A percentile compares a stretch with the other conserved stretches of the same genome.
Conservation (phyloP, 2,797 vertebrate genomes). For the Pyrocephalus nanus region DNA sequence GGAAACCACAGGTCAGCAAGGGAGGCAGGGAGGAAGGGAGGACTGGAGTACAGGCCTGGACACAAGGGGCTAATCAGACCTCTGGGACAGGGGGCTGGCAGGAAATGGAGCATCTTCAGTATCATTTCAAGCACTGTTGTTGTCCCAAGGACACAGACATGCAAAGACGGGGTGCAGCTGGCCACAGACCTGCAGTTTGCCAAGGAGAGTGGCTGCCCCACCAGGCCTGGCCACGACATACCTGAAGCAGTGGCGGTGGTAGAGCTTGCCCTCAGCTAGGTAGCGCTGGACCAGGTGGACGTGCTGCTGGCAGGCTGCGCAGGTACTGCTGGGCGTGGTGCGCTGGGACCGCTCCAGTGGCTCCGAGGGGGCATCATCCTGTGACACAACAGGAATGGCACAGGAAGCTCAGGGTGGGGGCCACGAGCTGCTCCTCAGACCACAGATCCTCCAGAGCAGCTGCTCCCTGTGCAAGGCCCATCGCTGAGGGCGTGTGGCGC, state of each 20-base stretch:
- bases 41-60: neutral
- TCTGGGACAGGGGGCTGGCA: neutral
- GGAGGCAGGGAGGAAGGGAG: neutral
- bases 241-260: conserved; percentile 98
- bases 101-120: neutral
- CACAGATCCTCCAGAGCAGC: neutral
- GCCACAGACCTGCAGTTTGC: neutral
- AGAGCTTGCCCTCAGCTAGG: conserved; percentile 91
- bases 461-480: neutral
- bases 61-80: neutral
- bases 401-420: neutral
- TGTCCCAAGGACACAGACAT: neutral
- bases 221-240: conserved; percentile 17
- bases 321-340: conserved; percentile 79
- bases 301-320: conserved; percentile 87
- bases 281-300: conserved; percentile 97
- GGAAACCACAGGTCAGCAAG: neutral
- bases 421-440: neutral
- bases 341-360: neutral
- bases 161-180: neutral
- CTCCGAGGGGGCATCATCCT: conserved; percentile 2
- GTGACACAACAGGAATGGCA: neutral
- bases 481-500: rapidly evolving
- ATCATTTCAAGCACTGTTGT: neutral
- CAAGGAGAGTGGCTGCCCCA: rapidly evolving